These are phyloP conservation scores for Takifugu ocellatus DNA, from an alignment of 2,797 vertebrate species.

Conservation along the genomic window DNA sequence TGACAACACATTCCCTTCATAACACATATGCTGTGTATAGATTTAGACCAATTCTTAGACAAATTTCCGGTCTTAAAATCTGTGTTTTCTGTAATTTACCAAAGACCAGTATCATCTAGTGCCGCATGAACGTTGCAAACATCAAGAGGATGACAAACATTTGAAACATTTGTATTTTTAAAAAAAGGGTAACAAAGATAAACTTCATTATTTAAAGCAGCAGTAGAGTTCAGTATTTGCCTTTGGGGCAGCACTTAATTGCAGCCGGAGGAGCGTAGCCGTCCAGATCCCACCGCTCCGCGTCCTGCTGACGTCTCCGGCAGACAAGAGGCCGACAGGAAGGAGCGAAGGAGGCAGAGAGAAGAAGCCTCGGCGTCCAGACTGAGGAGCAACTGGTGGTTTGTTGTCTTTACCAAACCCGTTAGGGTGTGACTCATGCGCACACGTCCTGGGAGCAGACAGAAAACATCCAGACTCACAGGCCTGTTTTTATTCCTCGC, in stretches of 20 bases:
- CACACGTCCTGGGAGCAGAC: conserved; percentile 39
- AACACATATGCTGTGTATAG: too few relatives aligned
- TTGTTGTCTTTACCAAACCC: conserved; percentile 66
- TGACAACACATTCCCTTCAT: too few relatives aligned
- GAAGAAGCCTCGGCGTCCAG: conserved; percentile 59
- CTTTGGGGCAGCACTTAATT: neutral
- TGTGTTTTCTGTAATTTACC: too few relatives aligned
- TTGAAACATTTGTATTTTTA: too few relatives aligned
- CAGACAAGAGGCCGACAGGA: conserved; percentile 32
- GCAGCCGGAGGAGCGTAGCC: neutral
- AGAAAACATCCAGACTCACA: conserved; percentile 48
- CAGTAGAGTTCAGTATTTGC: too few relatives aligned
- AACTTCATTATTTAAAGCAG: too few relatives aligned
- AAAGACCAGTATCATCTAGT: too few relatives aligned
- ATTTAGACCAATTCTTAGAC: neutral
- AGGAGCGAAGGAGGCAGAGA: conserved; percentile 36
- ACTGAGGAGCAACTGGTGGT: conserved; percentile 56
- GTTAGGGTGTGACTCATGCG: conserved; percentile 64
- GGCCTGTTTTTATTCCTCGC: conserved; percentile 40
- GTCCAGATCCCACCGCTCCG: conserved; percentile 23
- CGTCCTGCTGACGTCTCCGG: conserved; percentile 37
- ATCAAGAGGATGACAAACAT: too few relatives aligned
- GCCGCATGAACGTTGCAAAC: too few relatives aligned
- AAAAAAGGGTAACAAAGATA: too few relatives aligned
- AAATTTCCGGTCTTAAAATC: neutral